Evolutionary conservation across 2,888 invertebrate genomes (phyloP), one percentile per base, ranked within the genome.

Genomic region (Chaitophorus viminalis): DNA sequence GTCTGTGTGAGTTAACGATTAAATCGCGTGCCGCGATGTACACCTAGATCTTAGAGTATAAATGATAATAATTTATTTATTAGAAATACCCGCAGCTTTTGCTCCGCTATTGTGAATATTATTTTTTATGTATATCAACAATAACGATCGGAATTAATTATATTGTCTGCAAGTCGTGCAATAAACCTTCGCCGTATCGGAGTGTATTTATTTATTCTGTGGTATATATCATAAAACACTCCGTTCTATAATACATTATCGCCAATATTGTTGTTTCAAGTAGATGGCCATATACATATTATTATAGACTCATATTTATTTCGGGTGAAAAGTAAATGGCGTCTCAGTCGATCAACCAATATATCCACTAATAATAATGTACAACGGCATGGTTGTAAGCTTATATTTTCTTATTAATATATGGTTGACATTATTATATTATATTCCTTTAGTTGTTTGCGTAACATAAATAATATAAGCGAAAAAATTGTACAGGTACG

Each of bases 401-500:
- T 68, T 68, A 68, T 68, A 29, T 29, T 54, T 54, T 54, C 18
- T 21, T 54, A 68, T 1, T 25, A 65, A 0, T 29, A 68, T 68
- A 68, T 29, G 68, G 31, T 68, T 54, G 18, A 60, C 39, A 83
- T 17, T 4, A 54, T 54, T 54, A 46, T 54, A 54, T 54, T 54
- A 29, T 75, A 75, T 39, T 83, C 31, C 5, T 75, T 75, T 60
- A n/a, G 65, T 75, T 39, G 54, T 75, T 39, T 39, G 39, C 65
- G 8, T 74, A 82, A 11, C 54, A 60, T 29, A 36, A 54, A 83
- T 83, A 83, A 74, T 74, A n/a, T 33, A n/a, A 72, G 33, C 18
- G 46, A 77, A 84, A 65, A 46, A 77, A 68, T 33, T 17, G n/a
- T 65, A n/a, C 39, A 84, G 65, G 68, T 84, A 84, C 76, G 68